phyloP scores from a whole-genome alignment of 1,140 invertebrate species.

The Medauroidea extradentata region DNA sequence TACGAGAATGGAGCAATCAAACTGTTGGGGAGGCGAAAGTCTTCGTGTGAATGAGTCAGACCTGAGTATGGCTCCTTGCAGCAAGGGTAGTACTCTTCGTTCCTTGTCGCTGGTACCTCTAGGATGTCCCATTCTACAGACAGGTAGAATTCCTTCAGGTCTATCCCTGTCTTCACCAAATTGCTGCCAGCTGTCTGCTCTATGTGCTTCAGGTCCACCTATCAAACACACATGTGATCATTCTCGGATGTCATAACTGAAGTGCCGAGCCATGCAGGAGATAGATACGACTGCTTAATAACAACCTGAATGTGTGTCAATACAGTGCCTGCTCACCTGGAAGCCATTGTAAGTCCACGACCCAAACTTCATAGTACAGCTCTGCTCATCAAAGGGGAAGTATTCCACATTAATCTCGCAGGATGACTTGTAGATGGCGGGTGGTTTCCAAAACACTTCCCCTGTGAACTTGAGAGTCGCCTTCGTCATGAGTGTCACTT shows the following conservation, averaged over 20 bases:
- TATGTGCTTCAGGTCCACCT: slow-evolving; percentile 85
- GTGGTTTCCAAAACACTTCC: slow-evolving; percentile 94
- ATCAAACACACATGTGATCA: slow-evolving; percentile 21
- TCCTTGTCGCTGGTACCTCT: slow-evolving; percentile 78
- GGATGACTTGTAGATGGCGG: slow-evolving; percentile 97
- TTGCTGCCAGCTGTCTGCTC: slow-evolving; percentile 70
- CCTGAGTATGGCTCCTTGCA: slow-evolving; percentile 72
- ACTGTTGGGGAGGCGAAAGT: too few relatives aligned
- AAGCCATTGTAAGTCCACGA: slow-evolving; percentile 92
- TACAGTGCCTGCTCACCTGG: slow-evolving; percentile 55
- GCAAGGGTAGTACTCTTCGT: slow-evolving; percentile 90
- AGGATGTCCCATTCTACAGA: slow-evolving; percentile 96
- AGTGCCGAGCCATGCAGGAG: not conserved
- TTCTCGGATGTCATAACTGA: not conserved
- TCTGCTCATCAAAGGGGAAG: slow-evolving; percentile 92
- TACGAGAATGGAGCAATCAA: too few relatives aligned
- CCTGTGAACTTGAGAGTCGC: slow-evolving; percentile 86
- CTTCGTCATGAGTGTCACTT: slow-evolving; percentile 96
- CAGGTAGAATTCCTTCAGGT: slow-evolving; percentile 85
- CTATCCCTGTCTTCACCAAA: slow-evolving; percentile 76
- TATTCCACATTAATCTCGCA: slow-evolving; percentile 95
- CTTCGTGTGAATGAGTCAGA: too few relatives aligned
- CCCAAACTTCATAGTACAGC: slow-evolving; percentile 93
- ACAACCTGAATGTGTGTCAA: not conserved
- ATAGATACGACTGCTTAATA: not conserved